Conservation (phyloP, 2,888 invertebrate species). For the Drosophila paranaensis region DNA sequence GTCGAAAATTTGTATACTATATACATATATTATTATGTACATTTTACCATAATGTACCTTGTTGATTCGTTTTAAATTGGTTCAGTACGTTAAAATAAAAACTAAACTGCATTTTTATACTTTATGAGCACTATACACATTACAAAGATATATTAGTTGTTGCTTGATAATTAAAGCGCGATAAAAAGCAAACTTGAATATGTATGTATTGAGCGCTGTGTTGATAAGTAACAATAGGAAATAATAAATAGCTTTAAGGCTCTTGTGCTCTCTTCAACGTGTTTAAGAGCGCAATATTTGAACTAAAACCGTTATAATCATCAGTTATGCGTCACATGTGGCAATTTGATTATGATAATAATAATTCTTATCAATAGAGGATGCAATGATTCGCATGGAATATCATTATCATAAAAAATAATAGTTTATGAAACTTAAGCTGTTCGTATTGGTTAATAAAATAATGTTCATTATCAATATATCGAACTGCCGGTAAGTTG, state of each 20-base stretch:
- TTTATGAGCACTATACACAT: not conserved
- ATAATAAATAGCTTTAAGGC: not conserved
- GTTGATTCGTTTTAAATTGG: not conserved
- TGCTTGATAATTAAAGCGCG: not conserved
- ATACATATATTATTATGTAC: not conserved
- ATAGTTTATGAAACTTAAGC: constrained; percentile 14
- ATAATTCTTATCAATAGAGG: constrained; percentile 52
- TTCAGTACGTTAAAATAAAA: not conserved
- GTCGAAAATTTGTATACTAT: too few relatives aligned
- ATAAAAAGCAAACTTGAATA: not conserved
- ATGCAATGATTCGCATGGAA: constrained; percentile 2
- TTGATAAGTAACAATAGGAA: constrained; percentile 6
- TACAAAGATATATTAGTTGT: not conserved
- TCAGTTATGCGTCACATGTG: constrained; percentile 80
- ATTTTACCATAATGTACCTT: not conserved
- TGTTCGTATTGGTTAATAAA: constrained; percentile 14
- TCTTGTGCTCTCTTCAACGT: constrained; percentile 26
- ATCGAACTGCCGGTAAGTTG: constrained; percentile 33
- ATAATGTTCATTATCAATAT: constrained; percentile 35
- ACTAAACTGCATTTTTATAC: not conserved
- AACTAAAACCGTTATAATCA: constrained; percentile 65
- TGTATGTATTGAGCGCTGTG: not conserved
- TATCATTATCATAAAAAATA: too few relatives aligned
- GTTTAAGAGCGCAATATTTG: constrained; percentile 36
- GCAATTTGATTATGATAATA: constrained; percentile 70